Evolutionary conservation across 1,140 invertebrate genomes (phyloP).

Genomic region (Drosophila kurseongensis): DNA sequence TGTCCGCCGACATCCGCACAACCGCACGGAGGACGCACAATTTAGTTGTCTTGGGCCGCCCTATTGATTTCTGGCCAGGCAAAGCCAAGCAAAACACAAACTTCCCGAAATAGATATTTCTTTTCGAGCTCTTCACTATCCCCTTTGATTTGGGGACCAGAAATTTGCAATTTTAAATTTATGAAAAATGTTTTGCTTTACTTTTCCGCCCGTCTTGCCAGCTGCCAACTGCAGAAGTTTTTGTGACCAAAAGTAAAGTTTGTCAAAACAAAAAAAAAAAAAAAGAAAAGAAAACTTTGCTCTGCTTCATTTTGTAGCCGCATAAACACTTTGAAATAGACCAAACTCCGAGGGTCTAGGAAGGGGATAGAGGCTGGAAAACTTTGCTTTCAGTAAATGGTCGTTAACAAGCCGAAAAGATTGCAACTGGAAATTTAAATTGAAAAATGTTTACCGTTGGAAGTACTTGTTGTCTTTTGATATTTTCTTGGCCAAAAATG

Average conservation of each 20-base stretch:
- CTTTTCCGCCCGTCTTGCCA: conserved; percentile 24
- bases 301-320: conserved; percentile 80
- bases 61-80: conserved; percentile 53
- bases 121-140: conserved; percentile 6
- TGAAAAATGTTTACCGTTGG: conserved; percentile 36
- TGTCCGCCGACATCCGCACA: conserved; percentile 34
- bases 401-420: conserved; percentile 74
- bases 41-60: conserved; percentile 56
- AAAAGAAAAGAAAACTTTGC: conserved; percentile 64
- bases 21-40: conserved; percentile 22
- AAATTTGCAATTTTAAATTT: conserved; percentile 80
- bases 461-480: conserved; percentile 12
- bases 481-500: conserved; percentile 12
- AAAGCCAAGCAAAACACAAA: conserved; percentile 5
- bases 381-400: conserved; percentile 61
- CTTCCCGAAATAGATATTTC: conserved; percentile 22
- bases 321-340: conserved; percentile 83
- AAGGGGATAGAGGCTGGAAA: conserved; percentile 31
- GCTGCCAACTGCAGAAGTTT: conserved; percentile 76
- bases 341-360: conserved; percentile 50
- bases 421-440: conserved; percentile 76
- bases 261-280: conserved; percentile 51
- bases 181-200: conserved; percentile 57
- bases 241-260: conserved; percentile 65
- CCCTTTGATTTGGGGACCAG: conserved; percentile 51